Conservation (phyloP, 2,113 vertebrate species). For the Gopherus evgoodei region DNA sequence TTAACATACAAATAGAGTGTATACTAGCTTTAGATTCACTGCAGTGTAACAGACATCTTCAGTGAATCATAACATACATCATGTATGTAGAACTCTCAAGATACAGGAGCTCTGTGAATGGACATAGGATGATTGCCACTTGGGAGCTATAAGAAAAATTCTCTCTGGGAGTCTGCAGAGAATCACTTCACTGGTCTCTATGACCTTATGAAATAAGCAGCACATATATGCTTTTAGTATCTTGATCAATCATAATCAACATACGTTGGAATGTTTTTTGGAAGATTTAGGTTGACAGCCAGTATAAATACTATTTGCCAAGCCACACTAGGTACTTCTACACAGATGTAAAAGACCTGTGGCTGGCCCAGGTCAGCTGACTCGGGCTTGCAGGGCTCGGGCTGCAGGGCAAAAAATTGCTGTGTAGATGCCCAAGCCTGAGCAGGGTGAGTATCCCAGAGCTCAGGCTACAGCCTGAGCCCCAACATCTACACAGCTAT, state of each 20-base stretch:
- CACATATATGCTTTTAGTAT: not conserved
- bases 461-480: too few species aligned
- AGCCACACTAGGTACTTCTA: not conserved
- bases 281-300: not conserved
- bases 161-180: not conserved
- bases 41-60: not conserved
- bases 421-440: not conserved
- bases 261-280: not conserved
- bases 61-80: not conserved
- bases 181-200: not conserved
- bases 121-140: not conserved
- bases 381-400: not conserved
- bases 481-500: too few species aligned
- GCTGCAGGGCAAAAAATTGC: not conserved
- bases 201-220: not conserved
- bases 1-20: not conserved
- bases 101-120: not conserved
- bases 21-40: not conserved
- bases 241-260: not conserved
- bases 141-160: not conserved
- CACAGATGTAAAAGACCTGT: not conserved
- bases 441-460: too few species aligned
- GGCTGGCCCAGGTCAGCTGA: not conserved
- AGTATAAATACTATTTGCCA: not conserved
- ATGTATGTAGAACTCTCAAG: not conserved